Percentiles rank a stretch among this genome's conserved stretches.
phyloP scores from a whole-genome alignment of 2,888 invertebrate genomes.

The Microctonus aethiopoides region DNA sequence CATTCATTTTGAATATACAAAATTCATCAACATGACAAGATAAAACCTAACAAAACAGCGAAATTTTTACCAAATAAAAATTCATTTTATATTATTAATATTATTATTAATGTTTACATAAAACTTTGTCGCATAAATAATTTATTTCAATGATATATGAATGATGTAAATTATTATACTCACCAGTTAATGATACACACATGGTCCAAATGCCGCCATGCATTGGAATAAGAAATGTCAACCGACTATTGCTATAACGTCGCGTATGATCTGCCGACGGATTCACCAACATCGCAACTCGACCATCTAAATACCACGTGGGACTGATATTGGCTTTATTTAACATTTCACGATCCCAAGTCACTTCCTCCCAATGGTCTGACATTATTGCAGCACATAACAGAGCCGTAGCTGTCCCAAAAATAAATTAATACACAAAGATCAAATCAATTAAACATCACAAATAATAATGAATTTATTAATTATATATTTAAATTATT shows the following conservation, averaged over 20 bases:
- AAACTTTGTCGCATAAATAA: not conserved
- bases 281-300: conserved; percentile 74
- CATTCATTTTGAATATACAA: not conserved
- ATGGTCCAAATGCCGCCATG: conserved; percentile 92
- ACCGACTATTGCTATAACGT: conserved; percentile 46
- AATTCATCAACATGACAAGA: not conserved
- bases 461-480: not conserved
- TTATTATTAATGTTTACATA: no score
- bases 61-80: no score
- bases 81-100: no score
- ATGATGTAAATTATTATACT: conserved; percentile 31
- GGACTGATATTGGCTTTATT: conserved; percentile 73
- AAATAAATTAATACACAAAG: not conserved
- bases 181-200: conserved; percentile 85
- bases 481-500: not conserved
- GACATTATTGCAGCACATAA: conserved; percentile 89
- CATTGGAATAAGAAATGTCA: conserved; percentile 84
- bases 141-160: not conserved
- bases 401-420: conserved; percentile 73
- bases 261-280: conserved; percentile 41
- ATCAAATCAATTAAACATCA: not conserved
- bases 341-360: conserved; percentile 78
- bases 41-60: not conserved
- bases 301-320: conserved; percentile 81
- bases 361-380: conserved; percentile 90